Percentiles rank a stretch among this genome's conserved stretches.
Conservation (phyloP, 2,113 vertebrate genomes). For the Lontra canadensis region DNA sequence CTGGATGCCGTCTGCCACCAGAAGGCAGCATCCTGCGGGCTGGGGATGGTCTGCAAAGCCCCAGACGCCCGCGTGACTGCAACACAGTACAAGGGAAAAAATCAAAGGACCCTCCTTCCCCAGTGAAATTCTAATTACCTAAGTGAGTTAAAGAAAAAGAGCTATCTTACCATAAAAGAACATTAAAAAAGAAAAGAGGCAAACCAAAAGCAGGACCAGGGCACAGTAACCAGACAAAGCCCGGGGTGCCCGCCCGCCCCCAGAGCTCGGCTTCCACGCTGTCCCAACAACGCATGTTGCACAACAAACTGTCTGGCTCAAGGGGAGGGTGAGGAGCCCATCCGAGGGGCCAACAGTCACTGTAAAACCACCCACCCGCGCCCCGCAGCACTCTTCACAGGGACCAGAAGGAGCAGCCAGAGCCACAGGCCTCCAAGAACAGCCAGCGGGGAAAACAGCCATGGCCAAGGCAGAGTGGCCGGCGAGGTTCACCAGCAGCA, state of each 20-base stretch:
- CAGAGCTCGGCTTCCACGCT: fast-evolving
- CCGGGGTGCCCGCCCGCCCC: neutral
- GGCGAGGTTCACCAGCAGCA: neutral
- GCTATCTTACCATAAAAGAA: neutral
- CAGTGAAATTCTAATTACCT: neutral
- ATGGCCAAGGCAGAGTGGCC: neutral
- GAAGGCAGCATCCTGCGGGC: neutral
- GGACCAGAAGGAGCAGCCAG: neutral
- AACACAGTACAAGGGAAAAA: too few relatives aligned
- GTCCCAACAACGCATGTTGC: too few relatives aligned
- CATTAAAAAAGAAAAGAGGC: too few relatives aligned
- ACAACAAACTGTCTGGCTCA: neutral
- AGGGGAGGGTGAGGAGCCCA: neutral
- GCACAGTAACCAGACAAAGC: neutral
- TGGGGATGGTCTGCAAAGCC: fast-evolving
- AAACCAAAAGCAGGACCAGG: neutral
- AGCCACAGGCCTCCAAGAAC: neutral
- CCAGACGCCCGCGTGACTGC: fast-evolving
- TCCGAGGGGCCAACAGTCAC: neutral
- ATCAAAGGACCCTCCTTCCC: neutral
- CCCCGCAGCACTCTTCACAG: neutral
- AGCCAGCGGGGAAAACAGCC: neutral
- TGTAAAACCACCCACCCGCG: fast-evolving
- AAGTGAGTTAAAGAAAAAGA: neutral
- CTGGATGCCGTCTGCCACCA: too few relatives aligned